Conservation (phyloP, 2,888 invertebrate genomes). For the Teleiodes luculella region DNA sequence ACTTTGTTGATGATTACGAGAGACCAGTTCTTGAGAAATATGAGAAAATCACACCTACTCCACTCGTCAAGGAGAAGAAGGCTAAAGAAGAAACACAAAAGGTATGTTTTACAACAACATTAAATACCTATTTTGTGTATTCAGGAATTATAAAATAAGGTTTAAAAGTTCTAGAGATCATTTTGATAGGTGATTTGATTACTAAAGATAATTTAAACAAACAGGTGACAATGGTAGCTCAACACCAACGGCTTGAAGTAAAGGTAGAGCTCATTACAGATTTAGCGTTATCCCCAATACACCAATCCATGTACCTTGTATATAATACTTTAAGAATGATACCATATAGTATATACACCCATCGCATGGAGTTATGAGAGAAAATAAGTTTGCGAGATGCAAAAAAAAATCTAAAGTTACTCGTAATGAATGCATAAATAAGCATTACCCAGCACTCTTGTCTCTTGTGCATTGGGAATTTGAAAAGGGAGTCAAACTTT, state of each 20-base stretch:
- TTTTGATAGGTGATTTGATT: neutral
- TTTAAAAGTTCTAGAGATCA: too few species aligned
- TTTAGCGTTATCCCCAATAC: neutral
- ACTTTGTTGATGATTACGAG: slow-evolving; percentile 84
- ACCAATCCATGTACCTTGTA: neutral
- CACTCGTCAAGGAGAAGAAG: slow-evolving; percentile 65
- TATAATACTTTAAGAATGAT: neutral
- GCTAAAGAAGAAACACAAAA: slow-evolving; percentile 54
- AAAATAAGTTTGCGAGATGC: too few species aligned
- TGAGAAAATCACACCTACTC: slow-evolving; percentile 77
- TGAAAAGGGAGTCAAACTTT: too few species aligned
- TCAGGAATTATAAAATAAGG: too few species aligned
- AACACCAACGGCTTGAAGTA: slow-evolving; percentile 57
- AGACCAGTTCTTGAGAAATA: slow-evolving; percentile 85
- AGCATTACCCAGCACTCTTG: too few species aligned
- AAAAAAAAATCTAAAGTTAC: too few species aligned
- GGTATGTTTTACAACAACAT: slow-evolving; percentile 36
- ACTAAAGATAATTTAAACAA: slow-evolving; percentile 17
- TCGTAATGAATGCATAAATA: too few species aligned
- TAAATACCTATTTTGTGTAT: too few species aligned
- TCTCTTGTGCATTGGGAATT: too few species aligned
- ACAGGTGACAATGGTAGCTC: slow-evolving; percentile 59
- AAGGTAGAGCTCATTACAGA: slow-evolving; percentile 50
- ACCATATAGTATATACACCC: neutral
- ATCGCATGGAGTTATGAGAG: too few species aligned